Conservation (phyloP, 2,888 invertebrate species). For the Cetonia aurata region DNA sequence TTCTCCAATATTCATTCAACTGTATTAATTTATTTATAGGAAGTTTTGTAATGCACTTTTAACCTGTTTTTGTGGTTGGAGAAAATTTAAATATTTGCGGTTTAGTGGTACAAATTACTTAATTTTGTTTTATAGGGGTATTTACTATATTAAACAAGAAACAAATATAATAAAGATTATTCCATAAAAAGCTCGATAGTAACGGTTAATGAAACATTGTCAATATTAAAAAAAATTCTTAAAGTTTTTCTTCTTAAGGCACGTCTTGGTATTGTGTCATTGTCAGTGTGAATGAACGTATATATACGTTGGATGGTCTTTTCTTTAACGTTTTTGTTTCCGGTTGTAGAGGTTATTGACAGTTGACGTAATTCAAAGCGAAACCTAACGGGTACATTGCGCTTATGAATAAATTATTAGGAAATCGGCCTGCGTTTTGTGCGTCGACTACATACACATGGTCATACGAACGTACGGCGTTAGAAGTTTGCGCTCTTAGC, state of each 20-base stretch:
- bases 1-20: slow-evolving; percentile 17
- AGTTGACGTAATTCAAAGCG: slow-evolving; percentile 47
- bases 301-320: slow-evolving; percentile 1
- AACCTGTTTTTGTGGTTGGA: neutral
- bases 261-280: no score
- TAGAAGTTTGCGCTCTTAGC: neutral
- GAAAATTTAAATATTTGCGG: neutral
- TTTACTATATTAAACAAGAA: no score
- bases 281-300: slow-evolving; percentile 9
- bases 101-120: no score
- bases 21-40: slow-evolving; percentile 23
- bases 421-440: slow-evolving; percentile 33
- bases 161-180: no score
- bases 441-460: neutral
- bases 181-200: neutral
- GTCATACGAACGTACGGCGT: neutral
- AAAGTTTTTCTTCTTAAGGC: no score
- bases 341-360: slow-evolving; percentile 51
- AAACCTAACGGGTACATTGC: slow-evolving; percentile 37
- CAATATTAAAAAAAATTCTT: no score
- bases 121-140: no score
- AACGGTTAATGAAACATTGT: no score
- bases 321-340: slow-evolving; percentile 55
- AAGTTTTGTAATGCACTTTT: slow-evolving; percentile 14
- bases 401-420: slow-evolving; percentile 40